Evolutionary conservation across 2,888 invertebrate genomes (phyloP).

Genomic region (Netelia melanura): DNA sequence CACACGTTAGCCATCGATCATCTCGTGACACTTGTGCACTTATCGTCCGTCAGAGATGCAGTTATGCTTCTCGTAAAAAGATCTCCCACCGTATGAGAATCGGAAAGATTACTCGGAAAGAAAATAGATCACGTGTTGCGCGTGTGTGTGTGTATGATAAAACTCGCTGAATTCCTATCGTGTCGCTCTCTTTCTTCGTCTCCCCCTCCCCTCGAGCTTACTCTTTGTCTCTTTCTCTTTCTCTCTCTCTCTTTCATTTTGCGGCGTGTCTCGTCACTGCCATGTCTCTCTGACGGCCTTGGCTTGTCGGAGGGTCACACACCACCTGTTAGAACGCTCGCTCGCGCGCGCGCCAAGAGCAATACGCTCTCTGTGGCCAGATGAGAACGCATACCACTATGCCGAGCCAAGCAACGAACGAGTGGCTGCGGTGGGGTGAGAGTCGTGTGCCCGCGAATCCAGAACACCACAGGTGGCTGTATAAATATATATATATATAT

Average conservation of each 20-base stretch:
- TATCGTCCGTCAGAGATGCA: slow-evolving; percentile 25
- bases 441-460: slow-evolving; percentile 46
- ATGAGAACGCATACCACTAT: slow-evolving; percentile 6
- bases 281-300: slow-evolving; percentile 41
- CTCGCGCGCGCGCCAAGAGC: slow-evolving; percentile 8
- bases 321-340: slow-evolving; percentile 74
- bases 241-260: not conserved
- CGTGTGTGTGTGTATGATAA: slow-evolving; percentile 18
- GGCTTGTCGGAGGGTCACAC: slow-evolving; percentile 40
- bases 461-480: slow-evolving; percentile 58
- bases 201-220: not conserved
- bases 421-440: slow-evolving; percentile 38
- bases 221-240: not conserved
- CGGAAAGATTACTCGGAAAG: slow-evolving; percentile 47
- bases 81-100: not conserved
- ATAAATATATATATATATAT: not conserved
- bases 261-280: not conserved
- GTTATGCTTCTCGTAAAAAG: slow-evolving; percentile 6
- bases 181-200: not conserved
- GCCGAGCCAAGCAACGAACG: slow-evolving; percentile 8
- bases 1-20: not conserved
- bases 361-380: slow-evolving; percentile 6
- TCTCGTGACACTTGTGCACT: slow-evolving; percentile 36
- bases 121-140: slow-evolving; percentile 49
- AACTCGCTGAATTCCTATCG: slow-evolving; percentile 40